Conservation (phyloP, 2,113 vertebrate genomes). For the Columba livia region DNA sequence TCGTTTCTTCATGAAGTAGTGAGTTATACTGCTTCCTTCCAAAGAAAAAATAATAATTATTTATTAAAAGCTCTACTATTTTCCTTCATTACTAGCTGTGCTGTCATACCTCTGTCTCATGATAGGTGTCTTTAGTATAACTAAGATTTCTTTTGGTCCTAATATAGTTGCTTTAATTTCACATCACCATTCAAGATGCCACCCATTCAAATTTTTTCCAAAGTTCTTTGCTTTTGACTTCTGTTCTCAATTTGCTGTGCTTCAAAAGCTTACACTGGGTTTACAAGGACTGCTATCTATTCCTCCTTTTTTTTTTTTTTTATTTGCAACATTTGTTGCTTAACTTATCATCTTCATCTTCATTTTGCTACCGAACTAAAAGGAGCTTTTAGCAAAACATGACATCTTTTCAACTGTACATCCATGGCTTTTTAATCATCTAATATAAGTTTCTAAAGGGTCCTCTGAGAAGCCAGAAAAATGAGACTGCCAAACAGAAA, state of each 20-base stretch:
- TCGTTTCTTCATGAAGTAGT: neutral
- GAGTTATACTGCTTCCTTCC: neutral
- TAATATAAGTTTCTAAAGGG: neutral
- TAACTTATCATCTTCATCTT: neutral
- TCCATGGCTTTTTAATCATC: conserved; percentile 7
- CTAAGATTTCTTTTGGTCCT: neutral
- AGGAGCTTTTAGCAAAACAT: conserved; percentile 11
- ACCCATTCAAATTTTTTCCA: neutral
- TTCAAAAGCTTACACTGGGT: neutral
- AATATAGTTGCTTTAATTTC: neutral
- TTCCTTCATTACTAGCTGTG: neutral
- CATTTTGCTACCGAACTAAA: neutral
- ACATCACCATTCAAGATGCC: neutral
- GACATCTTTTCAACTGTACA: neutral
- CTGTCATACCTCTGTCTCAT: neutral
- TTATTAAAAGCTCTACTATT: neutral
- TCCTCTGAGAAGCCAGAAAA: neutral
- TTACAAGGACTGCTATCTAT: neutral
- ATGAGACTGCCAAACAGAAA: neutral
- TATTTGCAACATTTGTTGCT: neutral
- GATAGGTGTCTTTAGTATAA: neutral
- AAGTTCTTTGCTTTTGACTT: neutral
- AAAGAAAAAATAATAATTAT: neutral
- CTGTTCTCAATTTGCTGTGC: neutral
- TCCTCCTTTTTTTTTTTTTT: neutral